Evolutionary conservation across 2,888 invertebrate species (phyloP), one percentile per base, ranked within the genome.

Genomic region (Rotaria magnacalcarata): DNA sequence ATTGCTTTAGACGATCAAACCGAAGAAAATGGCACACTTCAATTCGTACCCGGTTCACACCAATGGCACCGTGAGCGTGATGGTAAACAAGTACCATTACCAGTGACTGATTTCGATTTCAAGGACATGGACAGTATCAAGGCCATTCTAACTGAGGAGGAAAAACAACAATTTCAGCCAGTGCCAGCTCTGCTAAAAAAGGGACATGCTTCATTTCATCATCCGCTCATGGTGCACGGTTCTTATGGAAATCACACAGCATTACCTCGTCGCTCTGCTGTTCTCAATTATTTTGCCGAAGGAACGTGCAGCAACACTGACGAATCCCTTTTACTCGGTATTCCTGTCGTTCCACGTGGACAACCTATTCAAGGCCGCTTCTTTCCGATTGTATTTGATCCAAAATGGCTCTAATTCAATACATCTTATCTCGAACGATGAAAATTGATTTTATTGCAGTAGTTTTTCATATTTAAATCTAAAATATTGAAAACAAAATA

Each of bases 1-100:
- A 89, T 90, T 75, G 90, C 90, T 4, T 87, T 90, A 41, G 90
- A 90, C 86, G 89, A 90, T 67, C 90, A 90, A 87, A 89, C 89
- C 24, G 88, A 88, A 87, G 89, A 90, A 85, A 90, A 90, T 87
- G 90, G 90, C 16, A 88, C 89, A 10, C 84, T 90, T 21, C 88
- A 89, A 43, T 90, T 90, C 87, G 89, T 90, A 21, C 89, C 89
- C 43, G 89, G 89, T 8, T 90, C 90, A 43, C 90, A 90, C 87
- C 88, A 88, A 89, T 89, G 80, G 86, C 14, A n/a, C 43, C 90
- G 90, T 89, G 89, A 89, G 14, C 87, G 90, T 86, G 87, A 90
- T 88, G 89, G 89, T 27, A 88, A 88, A 8, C 52, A 88, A 75
- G n/a, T 10, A 10, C 90, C 90, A 14, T 87, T 90, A 27, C 90